Conservation (phyloP, 2,888 invertebrate genomes). For the Sympetrum striolatum region DNA sequence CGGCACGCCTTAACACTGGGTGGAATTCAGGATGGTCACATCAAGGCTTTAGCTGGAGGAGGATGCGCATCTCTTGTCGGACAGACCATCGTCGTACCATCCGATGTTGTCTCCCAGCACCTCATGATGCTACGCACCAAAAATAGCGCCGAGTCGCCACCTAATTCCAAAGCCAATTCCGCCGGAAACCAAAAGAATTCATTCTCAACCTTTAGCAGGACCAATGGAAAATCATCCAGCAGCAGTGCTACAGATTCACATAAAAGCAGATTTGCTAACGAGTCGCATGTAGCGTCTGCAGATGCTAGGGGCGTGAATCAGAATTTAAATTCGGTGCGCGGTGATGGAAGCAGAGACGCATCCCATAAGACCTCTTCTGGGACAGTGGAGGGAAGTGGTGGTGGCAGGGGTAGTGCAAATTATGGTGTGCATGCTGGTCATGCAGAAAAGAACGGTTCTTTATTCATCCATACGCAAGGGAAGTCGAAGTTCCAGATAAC, state of each 20-base stretch:
- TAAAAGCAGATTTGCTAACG: background rate
- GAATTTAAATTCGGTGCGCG: background rate
- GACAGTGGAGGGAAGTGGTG: background rate
- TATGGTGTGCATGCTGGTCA: background rate
- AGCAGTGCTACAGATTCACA: background rate
- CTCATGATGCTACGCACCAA: constrained; percentile 87
- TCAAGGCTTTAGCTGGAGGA: constrained; percentile 86
- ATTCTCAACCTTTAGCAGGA: background rate
- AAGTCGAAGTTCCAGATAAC: constrained; percentile 73
- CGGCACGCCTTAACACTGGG: constrained; percentile 77
- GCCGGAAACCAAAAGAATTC: background rate
- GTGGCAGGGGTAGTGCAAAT: background rate
- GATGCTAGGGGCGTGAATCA: background rate
- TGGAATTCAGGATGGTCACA: constrained; percentile 64
- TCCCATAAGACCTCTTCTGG: background rate
- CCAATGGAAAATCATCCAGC: background rate
- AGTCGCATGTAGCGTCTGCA: background rate
- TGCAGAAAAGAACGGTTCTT: background rate
- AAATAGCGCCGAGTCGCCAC: background rate
- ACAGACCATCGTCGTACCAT: constrained; percentile 95
- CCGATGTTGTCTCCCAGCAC: constrained; percentile 96
- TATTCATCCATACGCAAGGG: constrained; percentile 49
- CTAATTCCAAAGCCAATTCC: background rate
- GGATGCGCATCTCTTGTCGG: constrained; percentile 91
- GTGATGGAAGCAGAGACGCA: background rate